These are phyloP conservation scores for Atta cephalotes DNA, from an alignment of 1,140 invertebrate species.

Conservation along the genomic window DNA sequence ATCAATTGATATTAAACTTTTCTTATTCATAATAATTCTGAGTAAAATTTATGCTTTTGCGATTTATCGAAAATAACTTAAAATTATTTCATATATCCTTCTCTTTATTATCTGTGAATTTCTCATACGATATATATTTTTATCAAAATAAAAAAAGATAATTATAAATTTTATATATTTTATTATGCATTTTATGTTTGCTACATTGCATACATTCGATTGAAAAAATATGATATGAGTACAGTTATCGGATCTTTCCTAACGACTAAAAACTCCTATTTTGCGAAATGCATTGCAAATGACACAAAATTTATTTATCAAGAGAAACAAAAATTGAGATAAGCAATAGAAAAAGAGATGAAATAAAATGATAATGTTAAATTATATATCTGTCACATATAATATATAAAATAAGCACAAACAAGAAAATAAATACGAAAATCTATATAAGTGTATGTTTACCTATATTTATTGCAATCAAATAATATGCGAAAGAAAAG, in stretches of 20 bases:
- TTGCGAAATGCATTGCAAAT: conserved; percentile 19
- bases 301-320: neutral
- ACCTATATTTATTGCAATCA: neutral
- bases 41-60: too few species aligned
- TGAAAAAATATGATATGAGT: neutral
- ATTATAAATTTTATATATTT: neutral
- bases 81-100: neutral
- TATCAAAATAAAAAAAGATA: neutral
- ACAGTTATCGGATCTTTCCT: neutral
- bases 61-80: too few species aligned
- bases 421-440: neutral
- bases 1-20: too few species aligned
- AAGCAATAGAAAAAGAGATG: neutral
- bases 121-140: neutral
- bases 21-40: too few species aligned
- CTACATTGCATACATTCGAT: neutral
- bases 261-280: neutral
- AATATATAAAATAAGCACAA: neutral
- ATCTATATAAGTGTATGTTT: neutral
- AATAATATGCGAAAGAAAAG: neutral
- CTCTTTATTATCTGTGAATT: too few species aligned
- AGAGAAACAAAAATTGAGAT: neutral
- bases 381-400: neutral
- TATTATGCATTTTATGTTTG: neutral
- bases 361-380: neutral